phyloP scores from a whole-genome alignment of 2,113 vertebrate genomes.

The Callocephalon fimbriatum region DNA sequence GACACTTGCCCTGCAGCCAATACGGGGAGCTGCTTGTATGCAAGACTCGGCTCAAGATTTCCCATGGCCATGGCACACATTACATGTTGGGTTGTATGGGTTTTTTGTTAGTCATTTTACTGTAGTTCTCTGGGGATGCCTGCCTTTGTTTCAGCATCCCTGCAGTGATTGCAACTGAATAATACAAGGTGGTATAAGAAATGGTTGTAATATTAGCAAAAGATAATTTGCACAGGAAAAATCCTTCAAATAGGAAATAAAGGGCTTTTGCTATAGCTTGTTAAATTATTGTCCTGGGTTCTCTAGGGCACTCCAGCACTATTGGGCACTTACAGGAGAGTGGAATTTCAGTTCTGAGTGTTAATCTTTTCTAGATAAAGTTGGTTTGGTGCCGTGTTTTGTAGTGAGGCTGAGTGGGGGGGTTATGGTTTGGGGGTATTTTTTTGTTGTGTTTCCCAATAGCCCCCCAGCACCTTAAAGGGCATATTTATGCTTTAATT shows the following conservation, averaged over 20 bases:
- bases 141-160: background rate
- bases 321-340: background rate
- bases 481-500: background rate
- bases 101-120: background rate
- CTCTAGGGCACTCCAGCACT: background rate
- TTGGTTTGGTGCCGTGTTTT: background rate
- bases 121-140: background rate
- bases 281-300: background rate
- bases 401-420: background rate
- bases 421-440: accelerated
- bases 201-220: background rate
- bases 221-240: background rate
- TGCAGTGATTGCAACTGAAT: accelerated
- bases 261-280: background rate
- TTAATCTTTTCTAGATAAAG: background rate
- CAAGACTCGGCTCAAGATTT: background rate
- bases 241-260: background rate
- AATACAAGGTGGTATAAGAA: background rate
- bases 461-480: background rate
- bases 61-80: background rate
- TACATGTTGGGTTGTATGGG: accelerated
- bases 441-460: no score
- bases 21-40: background rate
- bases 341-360: background rate
- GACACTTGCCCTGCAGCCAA: accelerated